Evolutionary conservation across 1,140 invertebrate genomes (phyloP).

Genomic region (Stegodyphus mimosarum): DNA sequence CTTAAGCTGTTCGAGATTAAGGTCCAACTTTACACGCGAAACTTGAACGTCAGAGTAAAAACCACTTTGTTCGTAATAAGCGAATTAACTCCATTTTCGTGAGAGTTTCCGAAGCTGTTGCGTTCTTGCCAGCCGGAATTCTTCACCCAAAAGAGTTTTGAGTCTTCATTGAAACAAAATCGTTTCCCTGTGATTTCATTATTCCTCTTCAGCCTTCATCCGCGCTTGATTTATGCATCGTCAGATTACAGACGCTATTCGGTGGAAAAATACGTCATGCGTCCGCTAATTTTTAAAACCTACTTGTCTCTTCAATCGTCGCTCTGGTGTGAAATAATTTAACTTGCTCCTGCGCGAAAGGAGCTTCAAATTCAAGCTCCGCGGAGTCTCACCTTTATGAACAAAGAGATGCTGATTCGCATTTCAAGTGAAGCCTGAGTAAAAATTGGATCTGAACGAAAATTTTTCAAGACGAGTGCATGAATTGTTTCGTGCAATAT

Average conservation of each 20-base stretch:
- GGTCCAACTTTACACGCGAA: constrained; percentile 43
- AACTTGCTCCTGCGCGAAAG: constrained; percentile 2
- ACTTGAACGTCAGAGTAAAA: constrained; percentile 35
- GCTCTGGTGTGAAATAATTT: constrained; percentile 55
- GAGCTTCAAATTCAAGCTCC: neutral
- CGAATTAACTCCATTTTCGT: constrained; percentile 42
- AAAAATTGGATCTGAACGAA: too few relatives aligned
- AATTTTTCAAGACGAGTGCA: too few relatives aligned
- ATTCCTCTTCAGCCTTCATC: constrained; percentile 5
- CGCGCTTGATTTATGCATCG: constrained; percentile 52
- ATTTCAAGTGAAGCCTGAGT: too few relatives aligned
- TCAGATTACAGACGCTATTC: constrained; percentile 40
- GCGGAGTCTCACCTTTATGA: neutral
- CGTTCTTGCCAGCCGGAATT: constrained; percentile 6
- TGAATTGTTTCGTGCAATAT: too few relatives aligned
- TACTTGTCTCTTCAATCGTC: constrained; percentile 52
- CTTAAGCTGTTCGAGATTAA: constrained; percentile 58
- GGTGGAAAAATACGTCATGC: constrained; percentile 42
- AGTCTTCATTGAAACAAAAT: constrained; percentile 54
- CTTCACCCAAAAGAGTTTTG: constrained; percentile 50
- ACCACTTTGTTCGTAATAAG: constrained; percentile 22
- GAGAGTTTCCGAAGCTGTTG: constrained; percentile 48
- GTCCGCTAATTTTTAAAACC: constrained; percentile 53
- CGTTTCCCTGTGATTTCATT: constrained; percentile 45
- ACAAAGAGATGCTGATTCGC: neutral